Evolutionary conservation across 2,113 vertebrate species (phyloP), one percentile per base, ranked within the genome.

Genomic region (Stictonetta naevosa): DNA sequence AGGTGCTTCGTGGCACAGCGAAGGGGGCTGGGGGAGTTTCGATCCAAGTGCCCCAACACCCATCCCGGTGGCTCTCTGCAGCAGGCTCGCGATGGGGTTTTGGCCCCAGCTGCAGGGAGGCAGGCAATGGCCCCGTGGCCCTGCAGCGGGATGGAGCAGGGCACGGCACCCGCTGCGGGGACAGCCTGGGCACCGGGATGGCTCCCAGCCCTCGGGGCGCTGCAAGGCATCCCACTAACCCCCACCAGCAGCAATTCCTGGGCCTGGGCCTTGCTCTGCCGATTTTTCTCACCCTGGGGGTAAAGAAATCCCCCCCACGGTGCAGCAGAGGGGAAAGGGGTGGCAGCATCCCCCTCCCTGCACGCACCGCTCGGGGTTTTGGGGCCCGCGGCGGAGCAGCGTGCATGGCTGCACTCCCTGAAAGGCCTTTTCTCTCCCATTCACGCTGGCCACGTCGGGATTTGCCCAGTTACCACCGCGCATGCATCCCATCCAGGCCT

Each of bases 81-180:
- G 21, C 48, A 25, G 48, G 48, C 48, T 50, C 48, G 28, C 42
- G 6, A 8, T 3, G 59, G 33, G 48, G 7, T 64, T 38, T 46
- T 1, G 3, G n/a, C 28, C 38, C 12, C 5, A 1, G 62, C 42
- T 5, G 7, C 34, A 14, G 13, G 29, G 29, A 26, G 13, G 14
- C 11, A 8, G 48, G 63, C 6, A 19, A 10, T 3, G 34, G 3
- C 11, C 1, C 6, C 4, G 53, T 1, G 7, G 21, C 28, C 40
- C 55, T 29, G 38, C 12, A 9, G 38, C 8, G 22, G 53, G 25
- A 55, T 3, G 28, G 36, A 50, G 71, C 2, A 3, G 31, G 52
- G 13, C n/a, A 10, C 22, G 15, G 23, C 60, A 12, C 3, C 4
- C 0, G 0, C 67, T 13, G 67, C 0, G 0, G 31, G 31, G 55